phyloP scores from a whole-genome alignment of 2,888 invertebrate species.

The Agrotis clavis region DNA sequence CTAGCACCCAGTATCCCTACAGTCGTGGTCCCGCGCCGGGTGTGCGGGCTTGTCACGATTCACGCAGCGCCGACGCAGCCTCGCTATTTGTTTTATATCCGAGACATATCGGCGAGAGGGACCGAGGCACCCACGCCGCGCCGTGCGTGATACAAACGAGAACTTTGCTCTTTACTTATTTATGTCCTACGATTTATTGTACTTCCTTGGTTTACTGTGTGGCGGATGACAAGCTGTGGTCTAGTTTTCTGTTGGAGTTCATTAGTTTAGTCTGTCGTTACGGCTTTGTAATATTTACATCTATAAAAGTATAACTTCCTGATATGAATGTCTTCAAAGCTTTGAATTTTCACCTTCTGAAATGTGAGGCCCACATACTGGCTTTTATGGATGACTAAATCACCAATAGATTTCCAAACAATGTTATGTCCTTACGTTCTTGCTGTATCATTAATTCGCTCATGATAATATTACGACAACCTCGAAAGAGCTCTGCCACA shows the following conservation, averaged over 20 bases:
- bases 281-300: neutral
- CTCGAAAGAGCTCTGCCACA: neutral
- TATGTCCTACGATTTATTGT: slow-evolving; percentile 68
- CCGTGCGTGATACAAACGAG: slow-evolving; percentile 66
- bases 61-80: slow-evolving; percentile 74
- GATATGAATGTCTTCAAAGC: neutral
- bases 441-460: neutral
- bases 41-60: slow-evolving; percentile 79
- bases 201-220: slow-evolving; percentile 46
- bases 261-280: slow-evolving; percentile 1
- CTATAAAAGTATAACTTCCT: neutral
- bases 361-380: no score
- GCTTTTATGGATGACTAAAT: no score
- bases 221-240: slow-evolving; percentile 25
- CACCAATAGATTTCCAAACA: no score
- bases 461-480: neutral
- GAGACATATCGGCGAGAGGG: slow-evolving; percentile 70
- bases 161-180: slow-evolving; percentile 67
- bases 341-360: neutral
- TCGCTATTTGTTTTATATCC: slow-evolving; percentile 74
- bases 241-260: slow-evolving; percentile 33
- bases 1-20: slow-evolving; percentile 38
- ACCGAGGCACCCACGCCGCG: slow-evolving; percentile 68
- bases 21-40: slow-evolving; percentile 56
- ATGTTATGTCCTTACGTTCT: neutral